phyloP scores from a whole-genome alignment of 2,797 vertebrate species.

The Poeciliopsis presidionis region DNA sequence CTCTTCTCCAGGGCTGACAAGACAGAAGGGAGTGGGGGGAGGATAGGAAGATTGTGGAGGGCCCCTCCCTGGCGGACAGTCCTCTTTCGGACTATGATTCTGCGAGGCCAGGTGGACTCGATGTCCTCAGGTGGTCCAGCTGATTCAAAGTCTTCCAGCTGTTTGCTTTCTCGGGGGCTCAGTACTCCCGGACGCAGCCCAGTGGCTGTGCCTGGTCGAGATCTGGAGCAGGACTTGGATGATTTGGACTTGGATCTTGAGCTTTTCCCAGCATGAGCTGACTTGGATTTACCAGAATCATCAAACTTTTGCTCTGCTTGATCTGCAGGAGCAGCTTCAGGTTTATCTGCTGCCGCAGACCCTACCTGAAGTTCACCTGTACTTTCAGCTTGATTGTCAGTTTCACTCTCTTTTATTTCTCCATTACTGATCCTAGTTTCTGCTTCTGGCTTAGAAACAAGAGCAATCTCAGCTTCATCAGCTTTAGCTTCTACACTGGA shows the following conservation, averaged over 20 bases:
- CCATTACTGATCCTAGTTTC: constrained; percentile 14
- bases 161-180: constrained; percentile 57
- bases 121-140: constrained; percentile 68
- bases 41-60: constrained; percentile 83
- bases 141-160: constrained; percentile 59
- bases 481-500: constrained; percentile 32
- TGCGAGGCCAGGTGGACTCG: constrained; percentile 84
- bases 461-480: constrained; percentile 16
- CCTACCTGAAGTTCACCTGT: constrained; percentile 21
- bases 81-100: constrained; percentile 81
- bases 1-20: constrained; percentile 79
- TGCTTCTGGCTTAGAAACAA: constrained; percentile 25
- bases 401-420: constrained; percentile 9
- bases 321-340: constrained; percentile 28
- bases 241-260: constrained; percentile 67
- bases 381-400: constrained; percentile 16
- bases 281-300: constrained; percentile 35
- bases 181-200: constrained; percentile 66
- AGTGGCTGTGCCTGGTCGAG: constrained; percentile 74
- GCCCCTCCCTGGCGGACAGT: constrained; percentile 84
- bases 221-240: constrained; percentile 69
- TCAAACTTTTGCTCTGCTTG: constrained; percentile 33
- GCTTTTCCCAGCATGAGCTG: constrained; percentile 39
- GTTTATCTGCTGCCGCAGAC: constrained; percentile 7
- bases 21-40: constrained; percentile 82